These are phyloP conservation scores for Dasyurus viverrinus DNA, from an alignment of 2,113 vertebrate species.

Conservation along the genomic window DNA sequence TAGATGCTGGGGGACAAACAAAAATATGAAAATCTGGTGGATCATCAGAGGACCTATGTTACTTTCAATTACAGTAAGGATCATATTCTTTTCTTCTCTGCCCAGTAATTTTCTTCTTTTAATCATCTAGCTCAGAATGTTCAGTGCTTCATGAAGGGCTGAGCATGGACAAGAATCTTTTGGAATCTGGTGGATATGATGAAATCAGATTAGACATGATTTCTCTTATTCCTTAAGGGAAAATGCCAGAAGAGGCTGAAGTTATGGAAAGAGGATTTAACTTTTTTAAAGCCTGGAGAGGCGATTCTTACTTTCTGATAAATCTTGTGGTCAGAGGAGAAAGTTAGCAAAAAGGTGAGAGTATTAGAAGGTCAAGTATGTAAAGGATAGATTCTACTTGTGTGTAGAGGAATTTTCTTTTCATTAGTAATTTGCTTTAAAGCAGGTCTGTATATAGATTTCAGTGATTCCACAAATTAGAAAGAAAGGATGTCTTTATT, in stretches of 20 bases:
- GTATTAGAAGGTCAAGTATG: neutral
- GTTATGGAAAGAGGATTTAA: neutral
- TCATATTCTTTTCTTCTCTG: neutral
- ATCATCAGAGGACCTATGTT: conserved; percentile 94
- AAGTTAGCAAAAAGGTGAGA: neutral
- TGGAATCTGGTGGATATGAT: neutral
- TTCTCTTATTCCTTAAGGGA: neutral
- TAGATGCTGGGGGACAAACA: conserved; percentile 93
- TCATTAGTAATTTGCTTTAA: too few relatives aligned
- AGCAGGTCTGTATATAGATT: too few relatives aligned
- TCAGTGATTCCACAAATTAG: neutral
- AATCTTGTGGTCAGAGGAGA: neutral
- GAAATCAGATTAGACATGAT: neutral
- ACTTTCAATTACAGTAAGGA: conserved; percentile 91
- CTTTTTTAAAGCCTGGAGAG: neutral
- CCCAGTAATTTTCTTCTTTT: neutral
- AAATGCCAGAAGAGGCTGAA: neutral
- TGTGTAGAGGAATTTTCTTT: too few relatives aligned
- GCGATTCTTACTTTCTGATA: neutral
- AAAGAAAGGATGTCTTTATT: neutral
- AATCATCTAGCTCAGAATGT: neutral
- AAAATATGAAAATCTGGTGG: conserved; percentile 93
- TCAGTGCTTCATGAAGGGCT: neutral
- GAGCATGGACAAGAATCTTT: conserved; percentile 1
- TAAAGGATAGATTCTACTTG: neutral